Conservation (phyloP, 2,113 vertebrate genomes). For the Labeo rohita region DNA sequence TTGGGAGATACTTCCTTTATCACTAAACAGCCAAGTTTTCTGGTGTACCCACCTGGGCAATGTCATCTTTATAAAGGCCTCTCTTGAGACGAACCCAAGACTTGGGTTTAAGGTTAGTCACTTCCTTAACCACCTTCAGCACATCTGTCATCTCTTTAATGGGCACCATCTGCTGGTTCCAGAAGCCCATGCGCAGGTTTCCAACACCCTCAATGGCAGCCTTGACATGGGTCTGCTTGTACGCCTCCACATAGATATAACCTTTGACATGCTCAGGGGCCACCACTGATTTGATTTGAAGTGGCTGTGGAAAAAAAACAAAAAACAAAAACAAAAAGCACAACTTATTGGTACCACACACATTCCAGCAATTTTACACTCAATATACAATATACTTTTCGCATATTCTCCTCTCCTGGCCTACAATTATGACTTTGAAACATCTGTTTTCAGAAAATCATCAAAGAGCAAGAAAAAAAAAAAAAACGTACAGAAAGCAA, state of each 20-base stretch:
- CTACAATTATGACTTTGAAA: not conserved
- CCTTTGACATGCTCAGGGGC: conserved; percentile 93
- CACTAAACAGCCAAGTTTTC: not conserved
- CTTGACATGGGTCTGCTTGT: conserved; percentile 97
- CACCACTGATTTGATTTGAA: conserved; percentile 95
- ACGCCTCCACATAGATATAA: conserved; percentile 96
- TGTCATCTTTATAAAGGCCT: conserved; percentile 95
- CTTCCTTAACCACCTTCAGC: conserved; percentile 95
- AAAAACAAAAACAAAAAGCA: not conserved
- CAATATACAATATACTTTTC: not conserved
- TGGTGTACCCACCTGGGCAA: conserved; percentile 83
- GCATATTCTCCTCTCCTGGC: not conserved
- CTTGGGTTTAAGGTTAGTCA: conserved; percentile 96
- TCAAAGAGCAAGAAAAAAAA: too few relatives aligned
- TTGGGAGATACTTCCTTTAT: not conserved
- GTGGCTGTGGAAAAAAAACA: conserved; percentile 73
- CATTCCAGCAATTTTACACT: not conserved
- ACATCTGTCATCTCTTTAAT: conserved; percentile 99
- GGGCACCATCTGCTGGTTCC: conserved; percentile 99
- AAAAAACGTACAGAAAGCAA: not conserved
- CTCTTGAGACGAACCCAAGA: conserved; percentile 96
- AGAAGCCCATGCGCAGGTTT: conserved; percentile 92
- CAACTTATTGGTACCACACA: not conserved
- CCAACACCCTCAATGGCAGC: conserved; percentile 94
- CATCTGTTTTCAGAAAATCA: too few relatives aligned